Percentiles rank a stretch among this genome's conserved stretches.
These are phyloP conservation scores for Netelia virgata DNA, from an alignment of 2,888 invertebrate genomes.

Conservation along the genomic window DNA sequence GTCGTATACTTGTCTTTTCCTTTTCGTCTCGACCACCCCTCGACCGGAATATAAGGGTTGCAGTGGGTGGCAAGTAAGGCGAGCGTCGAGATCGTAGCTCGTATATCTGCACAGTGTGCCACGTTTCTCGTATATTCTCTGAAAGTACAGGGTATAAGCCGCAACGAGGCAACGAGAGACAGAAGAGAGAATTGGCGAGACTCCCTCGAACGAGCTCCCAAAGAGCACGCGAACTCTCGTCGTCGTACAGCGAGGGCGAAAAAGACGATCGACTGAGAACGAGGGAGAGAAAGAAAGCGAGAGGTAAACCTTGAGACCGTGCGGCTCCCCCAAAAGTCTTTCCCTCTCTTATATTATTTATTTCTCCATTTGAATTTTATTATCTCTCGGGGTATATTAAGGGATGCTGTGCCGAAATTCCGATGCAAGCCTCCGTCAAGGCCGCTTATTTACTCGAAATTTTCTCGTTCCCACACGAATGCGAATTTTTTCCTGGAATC, in stretches of 20 bases:
- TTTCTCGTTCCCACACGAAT: neutral
- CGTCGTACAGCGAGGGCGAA: constrained; percentile 52
- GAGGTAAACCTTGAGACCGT: constrained; percentile 61
- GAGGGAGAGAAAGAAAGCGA: no score
- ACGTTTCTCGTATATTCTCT: constrained; percentile 65
- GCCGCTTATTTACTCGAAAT: neutral
- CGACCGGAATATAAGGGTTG: constrained; percentile 82
- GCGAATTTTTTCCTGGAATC: constrained; percentile 9
- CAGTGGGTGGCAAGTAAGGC: constrained; percentile 80
- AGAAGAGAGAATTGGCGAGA: constrained; percentile 75
- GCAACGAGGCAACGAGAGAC: constrained; percentile 50
- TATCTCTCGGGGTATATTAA: constrained; percentile 76
- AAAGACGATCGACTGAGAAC: constrained; percentile 62
- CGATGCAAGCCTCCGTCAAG: constrained; percentile 40
- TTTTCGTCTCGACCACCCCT: constrained; percentile 58
- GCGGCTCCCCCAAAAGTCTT: constrained; percentile 57
- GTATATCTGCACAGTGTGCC: constrained; percentile 25
- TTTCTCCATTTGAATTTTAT: constrained; percentile 84
- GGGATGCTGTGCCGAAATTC: constrained; percentile 51
- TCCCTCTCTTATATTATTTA: constrained; percentile 71
- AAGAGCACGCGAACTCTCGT: constrained; percentile 56
- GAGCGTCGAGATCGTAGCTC: constrained; percentile 70
- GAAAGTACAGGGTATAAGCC: constrained; percentile 49
- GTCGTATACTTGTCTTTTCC: constrained; percentile 54
- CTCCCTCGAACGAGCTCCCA: constrained; percentile 53